Evolutionary conservation across 2,113 vertebrate species (phyloP), one percentile per base, ranked within the genome.

Genomic region (Gobiocypris rarus): DNA sequence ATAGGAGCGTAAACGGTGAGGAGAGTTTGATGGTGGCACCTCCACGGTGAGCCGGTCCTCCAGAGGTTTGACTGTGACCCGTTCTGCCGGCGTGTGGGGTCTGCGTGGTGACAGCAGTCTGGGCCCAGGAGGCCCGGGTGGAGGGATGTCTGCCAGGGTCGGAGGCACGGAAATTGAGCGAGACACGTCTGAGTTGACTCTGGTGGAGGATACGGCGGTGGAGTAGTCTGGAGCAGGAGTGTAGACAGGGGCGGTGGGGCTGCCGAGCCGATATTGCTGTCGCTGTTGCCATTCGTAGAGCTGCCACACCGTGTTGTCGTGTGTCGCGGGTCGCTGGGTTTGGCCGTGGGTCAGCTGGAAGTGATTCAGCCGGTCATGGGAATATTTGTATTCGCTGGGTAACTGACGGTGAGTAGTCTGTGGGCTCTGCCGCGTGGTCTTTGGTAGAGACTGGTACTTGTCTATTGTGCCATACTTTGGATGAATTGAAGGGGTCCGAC

Each of bases 251-350:
- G 96, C 97, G 0, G 97, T 98, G 83, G 97, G 96, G 89, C 97
- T 98, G 89, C 97, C 97, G 0, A 97, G 97, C 1, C 97, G 96
- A 90, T 94, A 99, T 79, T 97, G 96, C 89, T 98, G 97, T 41
- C 98, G 93, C 92, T 99, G 97, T 92, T 99, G 97, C 97, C 98
- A 98, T 89, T 99, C 97, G 0, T 97, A 99, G 0, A 99, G 94
- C 91, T 97, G 97, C 97, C 95, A 98, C 38, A 97, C 96, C 0
- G 95, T 96, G 86, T 91, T 95, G 0, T 96, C 93, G 9, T 95
- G 94, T 1, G 67, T 82, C 0, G 69, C 31, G 31, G 91, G 0
- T 92, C 94, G 61, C 92, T 91, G 48, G 93, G 93, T 56, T 95
- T 95, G 88, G 94, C 95, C 1, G 93, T 83, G 95, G 0, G 94